Evolutionary conservation across 2,888 invertebrate species (phyloP).

Genomic region (Geotrupes spiniger): DNA sequence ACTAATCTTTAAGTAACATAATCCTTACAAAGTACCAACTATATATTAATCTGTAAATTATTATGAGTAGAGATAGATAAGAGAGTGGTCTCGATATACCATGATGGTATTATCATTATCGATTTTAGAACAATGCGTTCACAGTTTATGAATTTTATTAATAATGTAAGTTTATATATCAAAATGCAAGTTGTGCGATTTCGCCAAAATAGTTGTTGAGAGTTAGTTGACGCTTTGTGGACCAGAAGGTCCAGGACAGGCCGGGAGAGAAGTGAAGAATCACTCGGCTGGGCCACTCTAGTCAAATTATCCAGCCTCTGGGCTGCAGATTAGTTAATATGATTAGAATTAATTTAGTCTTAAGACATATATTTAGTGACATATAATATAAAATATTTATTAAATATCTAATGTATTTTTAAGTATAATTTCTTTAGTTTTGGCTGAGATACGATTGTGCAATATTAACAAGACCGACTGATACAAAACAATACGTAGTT

Average conservation of each 20-base stretch:
- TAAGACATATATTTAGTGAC: constrained; percentile 44
- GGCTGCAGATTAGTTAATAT: constrained; percentile 47
- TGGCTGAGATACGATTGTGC: constrained; percentile 50
- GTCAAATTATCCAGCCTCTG: constrained; percentile 51
- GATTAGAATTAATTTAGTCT: constrained; percentile 45
- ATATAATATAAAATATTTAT: constrained; percentile 47
- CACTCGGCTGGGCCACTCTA: constrained; percentile 46
- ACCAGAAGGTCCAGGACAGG: constrained; percentile 32
- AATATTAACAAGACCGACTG: constrained; percentile 51
- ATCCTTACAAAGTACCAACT: constrained; percentile 66
- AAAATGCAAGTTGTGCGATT: constrained; percentile 48
- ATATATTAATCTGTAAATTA: constrained; percentile 51
- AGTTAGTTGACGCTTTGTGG: constrained; percentile 49
- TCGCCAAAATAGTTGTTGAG: constrained; percentile 50
- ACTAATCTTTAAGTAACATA: constrained; percentile 49
- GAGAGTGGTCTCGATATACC: constrained; percentile 28
- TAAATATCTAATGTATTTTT: constrained; percentile 46
- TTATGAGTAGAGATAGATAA: constrained; percentile 32
- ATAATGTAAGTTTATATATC: constrained; percentile 34
- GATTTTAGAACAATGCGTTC: constrained; percentile 50
- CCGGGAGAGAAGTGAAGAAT: constrained; percentile 33
- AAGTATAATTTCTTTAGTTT: constrained; percentile 40
- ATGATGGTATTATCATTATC: constrained; percentile 36
- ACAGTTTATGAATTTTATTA: constrained; percentile 49
- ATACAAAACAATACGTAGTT: constrained; percentile 40